These are phyloP conservation scores for Cephalopachus bancanus DNA, from an alignment of 2,797 vertebrate species.

Conservation along the genomic window DNA sequence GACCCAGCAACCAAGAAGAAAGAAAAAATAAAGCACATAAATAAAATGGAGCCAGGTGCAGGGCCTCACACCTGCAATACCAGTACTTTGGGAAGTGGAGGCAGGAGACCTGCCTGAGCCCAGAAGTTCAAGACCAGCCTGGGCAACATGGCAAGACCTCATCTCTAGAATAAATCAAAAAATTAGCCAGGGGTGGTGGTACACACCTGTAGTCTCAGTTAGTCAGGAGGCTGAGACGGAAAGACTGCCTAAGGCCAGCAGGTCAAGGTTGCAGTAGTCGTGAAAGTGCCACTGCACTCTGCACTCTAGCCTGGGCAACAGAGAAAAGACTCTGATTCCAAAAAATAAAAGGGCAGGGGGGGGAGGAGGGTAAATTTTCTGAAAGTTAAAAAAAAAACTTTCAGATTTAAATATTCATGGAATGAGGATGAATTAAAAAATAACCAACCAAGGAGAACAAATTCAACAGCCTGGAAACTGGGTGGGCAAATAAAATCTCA, in stretches of 20 bases:
- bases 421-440: background rate
- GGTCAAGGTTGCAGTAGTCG: background rate
- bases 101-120: too few relatives aligned
- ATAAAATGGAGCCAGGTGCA: too few relatives aligned
- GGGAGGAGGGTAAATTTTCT: background rate
- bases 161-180: background rate
- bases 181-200: background rate
- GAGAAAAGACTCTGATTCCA: background rate
- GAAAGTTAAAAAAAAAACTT: background rate
- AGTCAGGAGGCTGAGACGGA: background rate
- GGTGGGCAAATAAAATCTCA: background rate
- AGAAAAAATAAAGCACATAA: background rate
- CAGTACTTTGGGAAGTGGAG: too few relatives aligned
- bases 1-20: background rate
- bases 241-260: background rate
- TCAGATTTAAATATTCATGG: conserved; percentile 40
- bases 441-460: conserved; percentile 1
- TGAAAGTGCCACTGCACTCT: background rate
- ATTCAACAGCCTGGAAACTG: background rate
- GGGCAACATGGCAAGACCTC: background rate
- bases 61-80: too few relatives aligned
- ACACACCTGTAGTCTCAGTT: background rate
- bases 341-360: background rate
- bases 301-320: background rate
- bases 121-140: too few relatives aligned